Conservation (phyloP, 1,140 invertebrate genomes). For the Dendrolimus kikuchii region DNA sequence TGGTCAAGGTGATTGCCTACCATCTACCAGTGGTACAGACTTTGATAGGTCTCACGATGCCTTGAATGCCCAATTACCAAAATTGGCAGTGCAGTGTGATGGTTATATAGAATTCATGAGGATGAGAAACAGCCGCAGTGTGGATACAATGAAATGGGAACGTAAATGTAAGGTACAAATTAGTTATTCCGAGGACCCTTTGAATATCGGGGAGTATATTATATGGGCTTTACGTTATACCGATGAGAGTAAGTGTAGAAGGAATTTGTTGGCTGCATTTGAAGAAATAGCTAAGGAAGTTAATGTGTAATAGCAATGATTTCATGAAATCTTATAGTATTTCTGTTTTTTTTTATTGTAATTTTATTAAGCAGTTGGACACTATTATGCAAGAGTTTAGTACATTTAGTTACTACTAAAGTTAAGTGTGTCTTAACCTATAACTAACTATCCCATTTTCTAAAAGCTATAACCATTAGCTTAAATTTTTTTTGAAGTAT, state of each 20-base stretch:
- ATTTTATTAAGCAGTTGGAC: too few relatives aligned
- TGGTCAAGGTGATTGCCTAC: conserved; percentile 62
- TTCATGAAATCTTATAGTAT: conserved; percentile 6
- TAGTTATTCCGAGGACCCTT: conserved; percentile 66
- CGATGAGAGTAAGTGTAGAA: conserved; percentile 72
- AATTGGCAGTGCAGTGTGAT: conserved; percentile 57
- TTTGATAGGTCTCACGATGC: conserved; percentile 47
- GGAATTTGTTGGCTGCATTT: conserved; percentile 72
- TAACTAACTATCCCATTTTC: too few relatives aligned
- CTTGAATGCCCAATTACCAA: conserved; percentile 50
- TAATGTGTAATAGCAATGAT: conserved; percentile 10
- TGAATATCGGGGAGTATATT: conserved; percentile 70
- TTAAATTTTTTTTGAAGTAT: too few relatives aligned
- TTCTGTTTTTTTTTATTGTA: background rate
- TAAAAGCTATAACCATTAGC: too few relatives aligned
- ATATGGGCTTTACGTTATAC: conserved; percentile 73
- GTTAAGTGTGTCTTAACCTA: too few relatives aligned
- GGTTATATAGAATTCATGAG: conserved; percentile 71
- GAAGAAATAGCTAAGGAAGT: conserved; percentile 51
- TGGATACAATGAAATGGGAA: conserved; percentile 70
- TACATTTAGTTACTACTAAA: too few relatives aligned
- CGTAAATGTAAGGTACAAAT: conserved; percentile 73
- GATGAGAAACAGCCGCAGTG: conserved; percentile 62
- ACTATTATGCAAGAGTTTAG: too few relatives aligned
- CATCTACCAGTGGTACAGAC: conserved; percentile 57